A percentile compares a stretch with the other conserved stretches of the same genome.
phyloP scores from a whole-genome alignment of 2,113 vertebrate species.

The Isurus oxyrinchus region DNA sequence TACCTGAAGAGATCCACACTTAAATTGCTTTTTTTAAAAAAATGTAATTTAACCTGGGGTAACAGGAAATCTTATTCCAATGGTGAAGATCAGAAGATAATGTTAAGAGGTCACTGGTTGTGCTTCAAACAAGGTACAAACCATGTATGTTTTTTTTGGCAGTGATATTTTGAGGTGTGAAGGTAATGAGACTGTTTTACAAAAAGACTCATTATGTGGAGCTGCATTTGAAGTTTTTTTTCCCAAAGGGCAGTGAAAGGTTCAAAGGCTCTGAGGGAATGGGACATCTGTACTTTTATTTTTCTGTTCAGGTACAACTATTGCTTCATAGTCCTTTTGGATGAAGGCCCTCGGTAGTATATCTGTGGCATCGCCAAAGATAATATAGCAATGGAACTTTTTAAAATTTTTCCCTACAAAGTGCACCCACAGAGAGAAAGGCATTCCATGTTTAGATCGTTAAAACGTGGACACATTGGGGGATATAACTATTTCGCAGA shows the following conservation, averaged over 20 bases:
- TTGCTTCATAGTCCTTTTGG: background rate
- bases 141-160: background rate
- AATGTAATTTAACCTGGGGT: background rate
- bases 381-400: background rate
- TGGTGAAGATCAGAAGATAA: background rate
- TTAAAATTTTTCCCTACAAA: background rate
- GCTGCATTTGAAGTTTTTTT: background rate
- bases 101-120: background rate
- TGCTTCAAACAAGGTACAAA: background rate
- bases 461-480: background rate
- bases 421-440: background rate
- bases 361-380: background rate
- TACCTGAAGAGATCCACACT: background rate
- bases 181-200: background rate
- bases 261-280: conserved; percentile 16
- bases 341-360: background rate
- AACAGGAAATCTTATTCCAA: background rate
- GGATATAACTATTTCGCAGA: background rate
- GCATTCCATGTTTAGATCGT: background rate
- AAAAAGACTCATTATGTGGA: background rate
- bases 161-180: background rate
- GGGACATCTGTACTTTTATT: background rate
- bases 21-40: background rate
- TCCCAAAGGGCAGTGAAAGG: background rate
- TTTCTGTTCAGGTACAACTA: background rate